Percentiles rank a stretch among this genome's conserved stretches.
Conservation (phyloP, 2,888 invertebrate genomes). For the Pammene fasciana region DNA sequence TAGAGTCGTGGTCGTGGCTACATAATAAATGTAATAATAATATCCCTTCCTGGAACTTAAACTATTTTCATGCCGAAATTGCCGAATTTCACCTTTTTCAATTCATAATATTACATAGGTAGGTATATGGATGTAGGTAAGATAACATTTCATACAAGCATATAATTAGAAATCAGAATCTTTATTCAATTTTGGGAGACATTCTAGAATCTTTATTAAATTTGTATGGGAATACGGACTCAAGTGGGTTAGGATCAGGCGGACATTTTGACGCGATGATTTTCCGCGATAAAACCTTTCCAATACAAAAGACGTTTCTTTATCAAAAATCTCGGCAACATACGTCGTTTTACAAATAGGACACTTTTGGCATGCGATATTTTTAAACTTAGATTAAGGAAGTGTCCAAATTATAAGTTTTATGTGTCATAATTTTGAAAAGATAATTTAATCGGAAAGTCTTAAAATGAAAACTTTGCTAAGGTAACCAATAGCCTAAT, state of each 20-base stretch:
- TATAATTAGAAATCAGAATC: too few species aligned
- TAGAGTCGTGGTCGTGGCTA: too few species aligned
- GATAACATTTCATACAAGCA: too few species aligned
- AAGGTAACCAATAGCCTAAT: neutral
- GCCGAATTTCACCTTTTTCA: too few species aligned
- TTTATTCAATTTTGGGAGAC: conserved; percentile 11
- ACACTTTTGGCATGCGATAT: conserved; percentile 25
- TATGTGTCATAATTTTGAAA: conserved; percentile 29
- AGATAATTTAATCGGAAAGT: conserved; percentile 2
- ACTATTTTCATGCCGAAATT: too few species aligned
- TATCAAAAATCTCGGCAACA: neutral
- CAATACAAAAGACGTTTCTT: neutral
- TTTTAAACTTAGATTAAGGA: conserved; percentile 36
- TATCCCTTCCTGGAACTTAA: too few species aligned
- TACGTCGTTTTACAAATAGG: neutral
- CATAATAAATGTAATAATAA: too few species aligned
- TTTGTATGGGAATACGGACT: conserved; percentile 24
- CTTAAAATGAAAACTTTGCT: neutral
- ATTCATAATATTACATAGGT: too few species aligned
- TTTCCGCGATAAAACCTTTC: conserved; percentile 10
- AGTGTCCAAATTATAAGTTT: conserved; percentile 13
- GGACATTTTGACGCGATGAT: conserved; percentile 23
- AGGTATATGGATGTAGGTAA: too few species aligned
- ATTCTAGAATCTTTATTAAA: neutral
- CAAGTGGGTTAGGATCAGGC: neutral